Conservation (phyloP, 2,797 vertebrate species). For the Chaenodraco wilsoni region DNA sequence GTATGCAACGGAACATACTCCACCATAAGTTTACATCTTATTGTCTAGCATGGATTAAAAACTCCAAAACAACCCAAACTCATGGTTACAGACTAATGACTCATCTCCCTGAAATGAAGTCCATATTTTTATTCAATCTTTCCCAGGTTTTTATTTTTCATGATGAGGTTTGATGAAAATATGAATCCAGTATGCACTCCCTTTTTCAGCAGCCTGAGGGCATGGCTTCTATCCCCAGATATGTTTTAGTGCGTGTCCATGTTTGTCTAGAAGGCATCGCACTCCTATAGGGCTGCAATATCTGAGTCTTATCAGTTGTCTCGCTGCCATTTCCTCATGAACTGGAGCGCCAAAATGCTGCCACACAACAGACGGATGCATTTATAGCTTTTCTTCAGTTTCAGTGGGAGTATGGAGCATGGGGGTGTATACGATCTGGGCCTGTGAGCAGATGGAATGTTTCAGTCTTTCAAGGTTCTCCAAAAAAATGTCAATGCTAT, state of each 20-base stretch:
- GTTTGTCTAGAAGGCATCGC: neutral
- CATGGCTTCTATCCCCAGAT: neutral
- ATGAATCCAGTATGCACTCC: conserved; percentile 1
- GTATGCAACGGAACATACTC: conserved; percentile 5
- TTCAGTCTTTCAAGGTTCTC: neutral
- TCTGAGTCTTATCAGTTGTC: conserved; percentile 7
- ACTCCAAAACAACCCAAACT: neutral
- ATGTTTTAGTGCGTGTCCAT: neutral
- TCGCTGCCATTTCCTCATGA: conserved; percentile 8
- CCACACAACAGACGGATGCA: conserved; percentile 11
- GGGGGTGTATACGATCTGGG: neutral
- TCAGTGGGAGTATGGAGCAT: neutral
- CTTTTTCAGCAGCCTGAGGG: neutral
- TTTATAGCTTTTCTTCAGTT: neutral
- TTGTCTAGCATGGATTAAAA: neutral
- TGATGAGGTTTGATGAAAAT: conserved; percentile 2
- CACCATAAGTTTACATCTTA: neutral
- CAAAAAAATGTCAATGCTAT: neutral
- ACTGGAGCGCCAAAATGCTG: neutral
- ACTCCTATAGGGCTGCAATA: neutral
- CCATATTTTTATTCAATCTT: no score
- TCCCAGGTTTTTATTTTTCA: neutral
- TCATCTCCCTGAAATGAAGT: neutral
- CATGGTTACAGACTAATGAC: no score
- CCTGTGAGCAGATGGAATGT: neutral